Percentiles rank a stretch among this genome's conserved stretches.
phyloP scores from a whole-genome alignment of 2,113 vertebrate species.

The Prinia subflava region DNA sequence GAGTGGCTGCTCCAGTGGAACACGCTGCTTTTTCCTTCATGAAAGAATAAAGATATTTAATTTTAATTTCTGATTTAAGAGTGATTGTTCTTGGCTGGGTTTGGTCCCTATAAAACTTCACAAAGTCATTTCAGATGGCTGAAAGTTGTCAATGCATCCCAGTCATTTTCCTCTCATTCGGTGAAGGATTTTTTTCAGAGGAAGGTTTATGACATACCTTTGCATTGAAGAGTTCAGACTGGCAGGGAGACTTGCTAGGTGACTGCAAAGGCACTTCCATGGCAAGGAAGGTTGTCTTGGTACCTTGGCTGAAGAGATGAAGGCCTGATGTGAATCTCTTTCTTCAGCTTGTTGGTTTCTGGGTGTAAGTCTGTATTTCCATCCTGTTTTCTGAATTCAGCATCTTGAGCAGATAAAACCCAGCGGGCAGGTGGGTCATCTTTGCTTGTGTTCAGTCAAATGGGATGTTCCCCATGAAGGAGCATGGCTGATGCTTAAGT shows the following conservation, averaged over 20 bases:
- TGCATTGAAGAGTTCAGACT: not conserved
- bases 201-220: not conserved
- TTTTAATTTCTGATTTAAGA: constrained; percentile 18
- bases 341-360: not conserved
- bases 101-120: not conserved
- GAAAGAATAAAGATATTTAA: not conserved
- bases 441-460: not conserved
- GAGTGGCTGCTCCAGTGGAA: not conserved
- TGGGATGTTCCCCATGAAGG: not conserved
- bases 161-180: not conserved
- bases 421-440: not conserved
- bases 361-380: not conserved
- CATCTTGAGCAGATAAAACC: not conserved
- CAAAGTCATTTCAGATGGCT: not conserved
- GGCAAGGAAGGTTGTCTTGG: not conserved
- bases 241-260: not conserved
- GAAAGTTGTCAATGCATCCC: not conserved
- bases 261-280: not conserved
- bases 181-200: not conserved
- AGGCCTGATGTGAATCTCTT: not conserved
- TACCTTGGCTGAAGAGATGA: not conserved
- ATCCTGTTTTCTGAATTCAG: not conserved
- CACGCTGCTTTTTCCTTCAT: not conserved
- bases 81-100: constrained; percentile 4
- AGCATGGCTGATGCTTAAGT: not conserved